A percentile compares a stretch with the other conserved stretches of the same genome.
Evolutionary conservation across 2,113 vertebrate genomes (phyloP).

Genomic region (Lamprologus sp.): DNA sequence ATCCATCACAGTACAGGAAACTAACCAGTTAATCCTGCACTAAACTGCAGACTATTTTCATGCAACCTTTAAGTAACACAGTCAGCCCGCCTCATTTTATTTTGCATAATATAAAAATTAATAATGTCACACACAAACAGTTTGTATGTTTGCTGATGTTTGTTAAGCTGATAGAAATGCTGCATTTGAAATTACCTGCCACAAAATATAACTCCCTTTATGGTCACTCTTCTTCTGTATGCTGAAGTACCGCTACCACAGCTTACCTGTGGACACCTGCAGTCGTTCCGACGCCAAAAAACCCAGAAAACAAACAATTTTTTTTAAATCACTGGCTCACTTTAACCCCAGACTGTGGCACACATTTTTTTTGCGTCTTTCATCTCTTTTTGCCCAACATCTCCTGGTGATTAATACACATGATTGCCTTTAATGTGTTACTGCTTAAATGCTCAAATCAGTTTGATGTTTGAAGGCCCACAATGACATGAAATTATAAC

Average conservation of each 20-base stretch:
- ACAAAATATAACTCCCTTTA: neutral
- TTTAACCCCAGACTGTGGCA: neutral
- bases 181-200: neutral
- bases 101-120: neutral
- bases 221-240: neutral
- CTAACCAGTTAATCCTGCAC: neutral
- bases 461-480: neutral
- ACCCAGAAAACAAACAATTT: fast-evolving
- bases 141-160: neutral
- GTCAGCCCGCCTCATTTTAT: neutral
- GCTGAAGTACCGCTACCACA: neutral
- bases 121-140: neutral
- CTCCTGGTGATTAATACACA: neutral
- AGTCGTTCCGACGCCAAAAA: neutral
- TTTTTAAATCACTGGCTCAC: fast-evolving
- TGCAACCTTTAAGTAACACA: neutral
- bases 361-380: neutral
- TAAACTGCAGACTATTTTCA: neutral
- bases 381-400: neutral
- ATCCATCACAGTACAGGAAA: neutral
- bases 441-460: neutral
- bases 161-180: neutral
- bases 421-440: neutral
- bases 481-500: neutral
- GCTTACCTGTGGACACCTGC: neutral